These are phyloP conservation scores for Esox masquinongy DNA, from an alignment of 2,797 vertebrate species.

Conservation along the genomic window DNA sequence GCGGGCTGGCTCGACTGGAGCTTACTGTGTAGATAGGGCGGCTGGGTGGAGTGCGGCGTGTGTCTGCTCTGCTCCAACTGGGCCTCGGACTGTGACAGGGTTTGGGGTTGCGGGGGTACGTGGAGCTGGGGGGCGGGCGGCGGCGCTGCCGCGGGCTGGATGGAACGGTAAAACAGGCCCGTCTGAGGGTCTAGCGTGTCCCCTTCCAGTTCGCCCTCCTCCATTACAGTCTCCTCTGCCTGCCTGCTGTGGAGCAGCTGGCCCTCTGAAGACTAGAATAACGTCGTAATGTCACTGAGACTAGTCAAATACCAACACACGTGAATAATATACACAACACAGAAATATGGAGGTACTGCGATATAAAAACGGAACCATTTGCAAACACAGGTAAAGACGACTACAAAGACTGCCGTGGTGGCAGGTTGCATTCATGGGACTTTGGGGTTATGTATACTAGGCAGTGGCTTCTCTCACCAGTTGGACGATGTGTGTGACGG, in stretches of 20 bases:
- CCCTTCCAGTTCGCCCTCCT: constrained; percentile 91
- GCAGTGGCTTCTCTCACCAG: constrained; percentile 68
- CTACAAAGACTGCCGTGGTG: neutral
- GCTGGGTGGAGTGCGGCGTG: constrained; percentile 28
- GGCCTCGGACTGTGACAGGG: constrained; percentile 66
- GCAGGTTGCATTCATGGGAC: too few species aligned
- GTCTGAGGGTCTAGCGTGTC: constrained; percentile 98
- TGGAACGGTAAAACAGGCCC: constrained; percentile 93
- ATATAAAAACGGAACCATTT: too few species aligned
- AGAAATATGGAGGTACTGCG: too few species aligned
- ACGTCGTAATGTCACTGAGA: neutral
- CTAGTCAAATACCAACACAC: neutral
- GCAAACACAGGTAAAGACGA: neutral
- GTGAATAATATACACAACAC: too few species aligned
- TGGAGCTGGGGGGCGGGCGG: constrained; percentile 75
- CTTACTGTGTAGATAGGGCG: constrained; percentile 67
- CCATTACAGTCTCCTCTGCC: constrained; percentile 80
- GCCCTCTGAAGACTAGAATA: constrained; percentile 79
- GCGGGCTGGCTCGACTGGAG: constrained; percentile 80
- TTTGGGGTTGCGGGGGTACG: constrained; percentile 56
- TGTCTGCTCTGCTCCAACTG: constrained; percentile 71
- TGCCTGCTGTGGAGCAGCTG: constrained; percentile 82
- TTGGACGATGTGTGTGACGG: constrained; percentile 81
- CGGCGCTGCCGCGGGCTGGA: constrained; percentile 78
- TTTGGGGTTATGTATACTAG: neutral